Conservation (phyloP, 2,888 invertebrate species). For the Oscheius sp. region DNA sequence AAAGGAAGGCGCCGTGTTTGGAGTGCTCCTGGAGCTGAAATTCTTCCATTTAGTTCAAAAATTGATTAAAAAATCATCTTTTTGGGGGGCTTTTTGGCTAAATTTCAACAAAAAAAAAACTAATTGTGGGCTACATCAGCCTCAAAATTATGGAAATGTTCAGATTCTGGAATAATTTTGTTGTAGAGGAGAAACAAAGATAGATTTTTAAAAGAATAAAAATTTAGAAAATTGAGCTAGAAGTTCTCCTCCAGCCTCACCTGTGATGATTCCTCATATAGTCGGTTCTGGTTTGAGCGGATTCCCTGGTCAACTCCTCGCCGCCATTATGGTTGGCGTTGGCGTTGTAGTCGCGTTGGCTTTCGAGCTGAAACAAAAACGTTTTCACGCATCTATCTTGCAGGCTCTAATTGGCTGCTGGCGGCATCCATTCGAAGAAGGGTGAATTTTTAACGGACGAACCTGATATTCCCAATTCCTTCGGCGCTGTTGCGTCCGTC, state of each 20-base stretch:
- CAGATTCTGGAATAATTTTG: background rate
- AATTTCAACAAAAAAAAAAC: background rate
- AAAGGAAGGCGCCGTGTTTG: slow-evolving; percentile 59
- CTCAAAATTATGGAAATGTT: background rate
- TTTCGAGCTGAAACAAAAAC: slow-evolving; percentile 39
- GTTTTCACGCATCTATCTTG: background rate
- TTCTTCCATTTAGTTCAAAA: background rate
- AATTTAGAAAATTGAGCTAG: background rate
- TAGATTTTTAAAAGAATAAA: background rate
- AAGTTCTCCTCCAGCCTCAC: no score
- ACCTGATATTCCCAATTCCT: slow-evolving; percentile 64
- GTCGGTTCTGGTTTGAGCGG: background rate
- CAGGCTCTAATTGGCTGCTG: no score
- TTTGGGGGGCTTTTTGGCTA: no score
- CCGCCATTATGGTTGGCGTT: slow-evolving; percentile 33
- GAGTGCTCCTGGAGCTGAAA: background rate
- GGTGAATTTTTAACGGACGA: background rate
- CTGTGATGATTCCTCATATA: slow-evolving; percentile 24
- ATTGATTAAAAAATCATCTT: background rate
- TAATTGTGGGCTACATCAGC: no score
- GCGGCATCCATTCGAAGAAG: background rate
- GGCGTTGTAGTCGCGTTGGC: slow-evolving; percentile 41
- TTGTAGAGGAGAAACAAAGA: background rate
- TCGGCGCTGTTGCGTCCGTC: slow-evolving; percentile 51
- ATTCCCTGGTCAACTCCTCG: slow-evolving; percentile 31